Percentiles rank a stretch among this genome's conserved stretches.
Conservation (phyloP, 1,140 invertebrate genomes). For the Thalassaphorura encarpata region DNA sequence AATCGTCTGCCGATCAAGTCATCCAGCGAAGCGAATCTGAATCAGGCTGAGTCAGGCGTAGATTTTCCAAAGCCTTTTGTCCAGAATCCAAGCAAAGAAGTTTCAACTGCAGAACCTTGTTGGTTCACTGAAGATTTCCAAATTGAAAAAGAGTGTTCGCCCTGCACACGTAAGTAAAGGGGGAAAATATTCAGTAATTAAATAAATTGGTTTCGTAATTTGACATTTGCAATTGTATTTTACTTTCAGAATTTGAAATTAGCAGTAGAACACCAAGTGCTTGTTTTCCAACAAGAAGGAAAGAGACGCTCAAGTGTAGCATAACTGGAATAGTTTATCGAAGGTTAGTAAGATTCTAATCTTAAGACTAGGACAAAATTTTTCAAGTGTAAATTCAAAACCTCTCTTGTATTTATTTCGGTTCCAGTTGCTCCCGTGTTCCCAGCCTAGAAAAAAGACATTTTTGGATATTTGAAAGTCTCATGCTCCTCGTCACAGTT, state of each 20-base stretch:
- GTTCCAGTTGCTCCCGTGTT: constrained; percentile 38
- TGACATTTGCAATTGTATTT: background rate
- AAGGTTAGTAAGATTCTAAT: constrained; percentile 40
- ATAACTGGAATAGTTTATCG: constrained; percentile 57
- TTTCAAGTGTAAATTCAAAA: background rate
- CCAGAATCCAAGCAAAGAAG: too few relatives aligned
- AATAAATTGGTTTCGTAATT: too few relatives aligned
- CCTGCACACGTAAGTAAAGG: constrained; percentile 53
- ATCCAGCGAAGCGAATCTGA: too few relatives aligned
- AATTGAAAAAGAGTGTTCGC: constrained; percentile 62
- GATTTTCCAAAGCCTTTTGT: too few relatives aligned
- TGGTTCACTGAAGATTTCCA: constrained; percentile 56
- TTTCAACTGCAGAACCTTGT: too few relatives aligned
- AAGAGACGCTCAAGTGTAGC: constrained; percentile 56
- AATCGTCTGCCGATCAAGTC: too few relatives aligned
- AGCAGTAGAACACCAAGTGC: constrained; percentile 56
- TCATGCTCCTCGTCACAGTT: constrained; percentile 55
- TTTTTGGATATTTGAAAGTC: constrained; percentile 74
- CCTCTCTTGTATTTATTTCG: constrained; percentile 20
- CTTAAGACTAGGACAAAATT: background rate
- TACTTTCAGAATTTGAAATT: constrained; percentile 52
- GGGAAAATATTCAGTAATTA: too few relatives aligned
- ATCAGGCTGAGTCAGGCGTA: too few relatives aligned
- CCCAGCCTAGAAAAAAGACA: constrained; percentile 42
- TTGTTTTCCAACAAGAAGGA: constrained; percentile 58